Evolutionary conservation across 2,888 invertebrate genomes (phyloP), one percentile per base, ranked within the genome.

Genomic region (Alsophila aescularia): DNA sequence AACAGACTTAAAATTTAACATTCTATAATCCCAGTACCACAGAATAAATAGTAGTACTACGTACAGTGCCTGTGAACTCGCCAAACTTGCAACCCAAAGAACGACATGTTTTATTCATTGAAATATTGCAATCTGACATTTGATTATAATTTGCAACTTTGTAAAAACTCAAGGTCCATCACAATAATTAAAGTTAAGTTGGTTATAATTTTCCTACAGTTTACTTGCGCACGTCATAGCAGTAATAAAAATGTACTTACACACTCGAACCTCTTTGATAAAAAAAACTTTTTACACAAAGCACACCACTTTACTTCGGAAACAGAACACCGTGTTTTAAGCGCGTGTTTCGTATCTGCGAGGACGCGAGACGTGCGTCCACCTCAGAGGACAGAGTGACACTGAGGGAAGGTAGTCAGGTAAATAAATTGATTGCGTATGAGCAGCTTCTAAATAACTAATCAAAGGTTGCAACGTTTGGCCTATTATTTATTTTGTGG

Each of bases 201-300:
- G 7, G 5, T 24, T 1, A 21, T 34, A 43, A 15, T 29, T 40
- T 31, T 16, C 31, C 31, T 15, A n/a, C 31, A 12, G 8, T 5
- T 27, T 29, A 29, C 29, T 10, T 29, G 1, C 2, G 29, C 12
- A 12, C 24, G 16, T 31, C 12, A 34, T 34, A 27, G 21, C 2
- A 40, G 15, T 13, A 36, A 47, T 36, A 61, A 58, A 35, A 48
- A 60, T 31, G 0, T 61, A 79, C 79, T 79, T 54, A 79, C 79
- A 79, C 72, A 60, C 51, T 40, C 59, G 57, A 70, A 62, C 52
- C 66, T 64, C 32, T 52, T 60, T 56, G 52, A 29, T 40, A 58
- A 59, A 64, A 64, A 51, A 45, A 53, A 56, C 62, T 66, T 68
- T 62, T 66, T 52, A 59, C 76, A 79, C 79, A 67, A 59, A 63